Conservation (phyloP, 2,888 invertebrate genomes). For the Trachelus stipa region DNA sequence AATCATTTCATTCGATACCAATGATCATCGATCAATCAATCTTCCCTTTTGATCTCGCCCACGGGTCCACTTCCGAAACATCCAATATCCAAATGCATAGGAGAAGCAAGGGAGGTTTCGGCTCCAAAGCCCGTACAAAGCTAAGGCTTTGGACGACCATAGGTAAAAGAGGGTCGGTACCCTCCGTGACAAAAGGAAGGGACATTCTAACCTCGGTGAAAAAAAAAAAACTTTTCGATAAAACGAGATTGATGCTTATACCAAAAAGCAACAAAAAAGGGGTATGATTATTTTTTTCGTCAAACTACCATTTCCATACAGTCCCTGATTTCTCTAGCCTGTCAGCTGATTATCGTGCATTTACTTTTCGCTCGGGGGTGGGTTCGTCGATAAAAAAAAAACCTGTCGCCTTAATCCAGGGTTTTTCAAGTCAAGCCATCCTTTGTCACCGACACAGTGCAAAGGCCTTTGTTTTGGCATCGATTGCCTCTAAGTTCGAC, state of each 20-base stretch:
- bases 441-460: not conserved
- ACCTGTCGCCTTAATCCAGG: not conserved
- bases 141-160: no score
- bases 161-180: not conserved
- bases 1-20: not conserved
- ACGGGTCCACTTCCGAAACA: not conserved
- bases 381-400: not conserved
- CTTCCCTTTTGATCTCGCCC: not conserved
- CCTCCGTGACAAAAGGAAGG: not conserved
- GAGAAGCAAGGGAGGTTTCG: not conserved
- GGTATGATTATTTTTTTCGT: not conserved
- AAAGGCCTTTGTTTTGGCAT: not conserved
- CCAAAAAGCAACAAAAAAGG: not conserved
- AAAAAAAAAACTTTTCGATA: not conserved
- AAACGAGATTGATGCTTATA: not conserved
- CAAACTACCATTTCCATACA: not conserved
- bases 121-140: not conserved
- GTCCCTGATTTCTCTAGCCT: not conserved
- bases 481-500: not conserved
- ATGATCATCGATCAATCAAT: not conserved
- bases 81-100: not conserved
- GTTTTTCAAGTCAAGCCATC: not conserved
- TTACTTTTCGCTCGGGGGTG: not conserved
- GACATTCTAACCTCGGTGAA: not conserved
- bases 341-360: not conserved